phyloP scores from a whole-genome alignment of 37 sponge, comb jelly and placozoan species.

The Theonella swinhoei region DNA sequence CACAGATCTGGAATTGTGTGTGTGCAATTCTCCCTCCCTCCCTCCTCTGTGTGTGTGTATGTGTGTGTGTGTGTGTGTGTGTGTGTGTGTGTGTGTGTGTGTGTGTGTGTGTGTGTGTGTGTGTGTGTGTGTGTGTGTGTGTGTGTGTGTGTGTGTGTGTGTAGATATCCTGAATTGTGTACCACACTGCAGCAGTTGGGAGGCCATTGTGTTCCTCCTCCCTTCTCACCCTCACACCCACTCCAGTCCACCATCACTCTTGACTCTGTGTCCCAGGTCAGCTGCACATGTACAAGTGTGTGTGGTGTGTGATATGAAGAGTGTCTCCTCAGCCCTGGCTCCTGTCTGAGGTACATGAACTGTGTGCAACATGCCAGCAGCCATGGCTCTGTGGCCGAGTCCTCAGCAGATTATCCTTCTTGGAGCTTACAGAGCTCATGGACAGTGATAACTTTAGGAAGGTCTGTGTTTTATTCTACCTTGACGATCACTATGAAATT shows the following conservation, averaged over 20 bases:
- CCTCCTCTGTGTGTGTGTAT: not conserved
- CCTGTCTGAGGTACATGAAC: not conserved
- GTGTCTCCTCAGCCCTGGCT: not conserved
- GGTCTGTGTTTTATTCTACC: no score
- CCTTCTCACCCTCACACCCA: conserved; percentile 6
- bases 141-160: not conserved
- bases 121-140: not conserved
- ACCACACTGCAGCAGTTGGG: not conserved
- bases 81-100: not conserved
- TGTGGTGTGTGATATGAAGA: no score
- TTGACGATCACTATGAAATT: no score
- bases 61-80: not conserved
- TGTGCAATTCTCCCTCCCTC: no score
- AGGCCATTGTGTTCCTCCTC: not conserved
- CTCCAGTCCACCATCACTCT: not conserved
- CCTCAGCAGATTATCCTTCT: not conserved
- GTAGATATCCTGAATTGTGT: not conserved
- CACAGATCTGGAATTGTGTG: no score
- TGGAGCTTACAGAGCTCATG: not conserved
- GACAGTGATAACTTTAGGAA: no score
- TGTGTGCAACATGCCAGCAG: not conserved
- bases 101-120: not conserved
- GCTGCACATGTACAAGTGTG: no score
- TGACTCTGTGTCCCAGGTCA: no score
- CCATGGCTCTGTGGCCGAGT: not conserved